Base-by-base conservation (phyloP, 2,888 invertebrate species). In the Tanaodytes sp. region DNA sequence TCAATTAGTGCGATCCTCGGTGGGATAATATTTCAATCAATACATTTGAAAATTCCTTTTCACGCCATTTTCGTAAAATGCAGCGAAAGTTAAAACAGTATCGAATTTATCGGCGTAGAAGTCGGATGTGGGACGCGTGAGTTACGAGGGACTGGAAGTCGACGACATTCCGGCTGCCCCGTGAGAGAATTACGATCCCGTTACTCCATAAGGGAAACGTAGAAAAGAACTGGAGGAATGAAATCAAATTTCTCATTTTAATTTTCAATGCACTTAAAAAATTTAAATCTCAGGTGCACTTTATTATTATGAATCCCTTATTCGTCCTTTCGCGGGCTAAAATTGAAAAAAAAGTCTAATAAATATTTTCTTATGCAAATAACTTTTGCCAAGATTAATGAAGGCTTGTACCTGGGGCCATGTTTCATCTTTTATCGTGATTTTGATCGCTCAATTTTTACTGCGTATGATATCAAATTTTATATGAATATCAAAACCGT, bases 11-110 rank as follows among this genome's bases (percentile, higher is more conserved):
- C n/a, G n/a, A n/a, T n/a, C n/a, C n/a, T n/a, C n/a, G n/a, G n/a
- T n/a, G n/a, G n/a, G n/a, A n/a, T n/a, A n/a, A 42, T 31, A 14
- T 23, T 40, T 54, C 42, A 54, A 54, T 54, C 52, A 31, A 39
- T 52, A 52, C 19, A 40, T 40, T n/a, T 40, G 23, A 43, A 55
- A 54, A 54, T 54, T 54, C 52, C 19, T 42, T 49, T 61, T 42
- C 48, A 33, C 54, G 19, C 36, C 42, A 51, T 37, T 70, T 65
- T 62, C 51, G 72, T 79, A 79, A 82, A 81, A 80, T 78, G 78
- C 77, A 77, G 74, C 76, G 75, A 82, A 82, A 84, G 82, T 84
- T 84, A 79, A 82, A 84, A 84, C 84, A 84, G 84, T 84, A 83
- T 84, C 81, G 79, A 81, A 84, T 83, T 84, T 84, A 84, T 84